phyloP scores from a whole-genome alignment of 2,797 vertebrate genomes.

The Gephyroberyx darwinii region DNA sequence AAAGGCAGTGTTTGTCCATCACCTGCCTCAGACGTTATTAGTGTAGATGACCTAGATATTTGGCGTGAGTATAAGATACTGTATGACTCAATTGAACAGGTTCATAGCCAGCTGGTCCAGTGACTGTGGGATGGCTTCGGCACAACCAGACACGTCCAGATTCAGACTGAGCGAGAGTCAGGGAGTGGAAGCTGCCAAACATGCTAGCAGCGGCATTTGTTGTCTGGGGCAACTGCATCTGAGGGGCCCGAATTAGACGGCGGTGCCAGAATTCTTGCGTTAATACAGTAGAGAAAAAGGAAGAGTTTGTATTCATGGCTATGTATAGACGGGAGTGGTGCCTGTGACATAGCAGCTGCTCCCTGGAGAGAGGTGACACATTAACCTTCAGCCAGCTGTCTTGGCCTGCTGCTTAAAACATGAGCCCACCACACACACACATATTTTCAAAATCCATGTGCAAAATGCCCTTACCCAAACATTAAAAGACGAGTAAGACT shows the following conservation, averaged over 20 bases:
- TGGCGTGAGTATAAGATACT: conserved; percentile 33
- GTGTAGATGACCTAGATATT: conserved; percentile 53
- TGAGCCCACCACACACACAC: conserved; percentile 37
- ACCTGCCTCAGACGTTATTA: conserved; percentile 66
- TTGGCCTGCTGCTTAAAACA: conserved; percentile 57
- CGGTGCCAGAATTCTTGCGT: conserved; percentile 45
- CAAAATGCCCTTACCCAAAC: neutral
- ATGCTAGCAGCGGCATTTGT: conserved; percentile 58
- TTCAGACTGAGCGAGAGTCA: conserved; percentile 24
- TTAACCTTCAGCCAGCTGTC: conserved; percentile 82
- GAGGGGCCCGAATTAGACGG: conserved; percentile 34
- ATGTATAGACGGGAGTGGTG: conserved; percentile 77
- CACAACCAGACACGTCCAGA: conserved; percentile 25
- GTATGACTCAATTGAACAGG: conserved; percentile 51
- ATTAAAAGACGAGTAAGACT: neutral
- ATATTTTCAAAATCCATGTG: neutral
- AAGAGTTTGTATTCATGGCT: conserved; percentile 76
- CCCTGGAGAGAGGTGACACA: conserved; percentile 71
- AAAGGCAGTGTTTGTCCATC: conserved; percentile 52
- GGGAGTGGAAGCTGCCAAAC: conserved; percentile 53
- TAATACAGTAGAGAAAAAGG: conserved; percentile 65
- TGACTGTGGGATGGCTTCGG: conserved; percentile 10
- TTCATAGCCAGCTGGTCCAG: conserved; percentile 49
- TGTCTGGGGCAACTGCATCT: conserved; percentile 48
- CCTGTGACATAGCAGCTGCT: conserved; percentile 78